Conservation (phyloP, 2,113 vertebrate species). For the Pteronura brasiliensis region DNA sequence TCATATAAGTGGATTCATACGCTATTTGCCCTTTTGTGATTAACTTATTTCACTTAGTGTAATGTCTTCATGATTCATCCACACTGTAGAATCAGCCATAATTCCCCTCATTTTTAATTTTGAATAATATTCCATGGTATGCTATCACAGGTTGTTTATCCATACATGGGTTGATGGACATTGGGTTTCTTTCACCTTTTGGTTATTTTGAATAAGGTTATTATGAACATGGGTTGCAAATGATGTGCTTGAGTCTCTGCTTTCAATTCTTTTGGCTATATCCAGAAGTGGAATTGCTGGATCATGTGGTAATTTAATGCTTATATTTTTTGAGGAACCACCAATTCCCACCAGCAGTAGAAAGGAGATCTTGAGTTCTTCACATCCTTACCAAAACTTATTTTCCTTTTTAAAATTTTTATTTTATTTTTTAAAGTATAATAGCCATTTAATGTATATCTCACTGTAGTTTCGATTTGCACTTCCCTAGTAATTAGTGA, state of each 20-base stretch:
- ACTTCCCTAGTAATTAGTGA: not conserved
- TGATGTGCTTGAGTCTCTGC: not conserved
- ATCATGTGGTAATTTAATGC: not conserved
- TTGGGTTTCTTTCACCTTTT: not conserved
- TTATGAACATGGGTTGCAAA: not conserved
- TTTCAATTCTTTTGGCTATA: not conserved
- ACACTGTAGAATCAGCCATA: not conserved
- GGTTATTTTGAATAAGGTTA: not conserved
- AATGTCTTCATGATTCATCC: not conserved
- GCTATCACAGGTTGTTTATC: not conserved
- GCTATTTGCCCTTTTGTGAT: not conserved
- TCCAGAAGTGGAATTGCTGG: not conserved
- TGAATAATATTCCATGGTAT: not conserved
- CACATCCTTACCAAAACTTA: not conserved
- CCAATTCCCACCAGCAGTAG: not conserved
- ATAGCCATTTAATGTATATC: not conserved
- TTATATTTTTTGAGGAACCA: not conserved
- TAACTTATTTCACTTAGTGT: not conserved
- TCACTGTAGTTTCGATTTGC: not conserved
- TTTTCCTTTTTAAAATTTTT: not conserved
- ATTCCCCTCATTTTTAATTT: not conserved
- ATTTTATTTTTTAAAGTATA: not conserved
- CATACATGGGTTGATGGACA: not conserved
- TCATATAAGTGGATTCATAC: not conserved
- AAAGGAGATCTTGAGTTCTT: not conserved